Evolutionary conservation across 2,888 invertebrate genomes (phyloP).

Genomic region (Hirtodrosophila alboralis): DNA sequence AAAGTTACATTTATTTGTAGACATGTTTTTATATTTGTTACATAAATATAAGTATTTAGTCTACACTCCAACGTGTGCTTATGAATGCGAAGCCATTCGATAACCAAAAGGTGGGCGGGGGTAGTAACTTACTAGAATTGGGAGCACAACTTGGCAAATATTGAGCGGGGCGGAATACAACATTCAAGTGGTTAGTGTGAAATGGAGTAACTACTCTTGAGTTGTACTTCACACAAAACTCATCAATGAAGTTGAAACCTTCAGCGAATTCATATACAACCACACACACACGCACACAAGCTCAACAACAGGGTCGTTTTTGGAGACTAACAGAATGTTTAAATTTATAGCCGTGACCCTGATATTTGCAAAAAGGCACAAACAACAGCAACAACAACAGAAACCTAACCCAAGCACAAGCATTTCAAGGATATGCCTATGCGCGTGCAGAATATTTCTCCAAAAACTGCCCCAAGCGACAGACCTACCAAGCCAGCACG

Average conservation of each 20-base stretch:
- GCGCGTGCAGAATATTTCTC: slow-evolving; percentile 79
- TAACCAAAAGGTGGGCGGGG: slow-evolving; percentile 3
- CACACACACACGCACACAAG: slow-evolving; percentile 25
- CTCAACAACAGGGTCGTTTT: slow-evolving; percentile 53
- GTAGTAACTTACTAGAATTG: slow-evolving; percentile 18
- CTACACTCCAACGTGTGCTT: slow-evolving; percentile 36
- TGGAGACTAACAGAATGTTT: slow-evolving; percentile 81
- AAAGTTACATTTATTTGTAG: background rate
- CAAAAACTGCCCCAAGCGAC: slow-evolving; percentile 55
- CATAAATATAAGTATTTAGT: slow-evolving; percentile 24
- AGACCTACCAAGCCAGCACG: too few relatives aligned
- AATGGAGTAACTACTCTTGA: slow-evolving; percentile 18
- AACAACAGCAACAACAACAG: slow-evolving; percentile 29
- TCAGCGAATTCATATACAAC: slow-evolving; percentile 16
- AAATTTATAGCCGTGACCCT: slow-evolving; percentile 83
- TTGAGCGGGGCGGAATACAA: slow-evolving; percentile 36
- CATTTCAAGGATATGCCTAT: slow-evolving; percentile 76
- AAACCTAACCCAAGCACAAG: slow-evolving; percentile 39
- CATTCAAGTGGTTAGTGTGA: slow-evolving; percentile 16
- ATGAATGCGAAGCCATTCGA: slow-evolving; percentile 54
- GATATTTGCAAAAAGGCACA: slow-evolving; percentile 74
- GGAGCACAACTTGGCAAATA: slow-evolving; percentile 49
- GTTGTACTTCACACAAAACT: slow-evolving; percentile 44
- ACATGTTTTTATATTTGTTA: slow-evolving; percentile 1
- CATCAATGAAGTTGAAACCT: slow-evolving; percentile 66